Percentiles rank a stretch among this genome's conserved stretches.
Evolutionary conservation across 1,140 invertebrate species (phyloP).

Genomic region (Aporrectodea caliginosa): DNA sequence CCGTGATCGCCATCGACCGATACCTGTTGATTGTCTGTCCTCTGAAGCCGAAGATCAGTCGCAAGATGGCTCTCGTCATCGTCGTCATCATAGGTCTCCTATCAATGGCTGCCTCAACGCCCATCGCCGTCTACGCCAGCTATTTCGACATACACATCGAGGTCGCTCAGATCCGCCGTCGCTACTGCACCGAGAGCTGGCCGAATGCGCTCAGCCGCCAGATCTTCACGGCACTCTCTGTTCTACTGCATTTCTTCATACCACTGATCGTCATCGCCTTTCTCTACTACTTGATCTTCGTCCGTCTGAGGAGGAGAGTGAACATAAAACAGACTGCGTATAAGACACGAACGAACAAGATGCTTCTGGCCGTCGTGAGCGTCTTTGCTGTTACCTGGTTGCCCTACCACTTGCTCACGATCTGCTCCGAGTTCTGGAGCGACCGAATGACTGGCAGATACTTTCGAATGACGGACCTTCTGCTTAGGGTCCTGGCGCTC

Average conservation of each 20-base stretch:
- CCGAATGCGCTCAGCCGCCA: slow-evolving; percentile 27
- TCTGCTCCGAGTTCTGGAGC: slow-evolving; percentile 51
- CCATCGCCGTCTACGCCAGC: slow-evolving; percentile 22
- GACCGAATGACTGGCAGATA: no score
- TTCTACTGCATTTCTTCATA: slow-evolving; percentile 33
- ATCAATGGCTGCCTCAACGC: slow-evolving; percentile 16
- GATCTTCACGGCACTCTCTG: slow-evolving; percentile 28
- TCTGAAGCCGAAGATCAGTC: slow-evolving; percentile 22
- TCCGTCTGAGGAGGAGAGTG: slow-evolving; percentile 1
- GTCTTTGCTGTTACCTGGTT: slow-evolving; percentile 53
- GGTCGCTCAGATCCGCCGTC: slow-evolving; percentile 16
- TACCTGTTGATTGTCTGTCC: slow-evolving; percentile 29
- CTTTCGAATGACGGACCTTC: slow-evolving; percentile 54
- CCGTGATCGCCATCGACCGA: slow-evolving; percentile 30
- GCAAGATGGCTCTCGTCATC: slow-evolving; percentile 23
- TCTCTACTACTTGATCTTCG: slow-evolving; percentile 33
- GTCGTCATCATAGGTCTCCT: slow-evolving; percentile 23
- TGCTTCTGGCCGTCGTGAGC: slow-evolving; percentile 44
- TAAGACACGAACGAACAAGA: slow-evolving; percentile 38
- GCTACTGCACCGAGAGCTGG: slow-evolving; percentile 34
- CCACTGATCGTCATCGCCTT: slow-evolving; percentile 32
- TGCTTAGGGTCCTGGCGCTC: slow-evolving; percentile 56
- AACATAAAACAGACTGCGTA: no score
- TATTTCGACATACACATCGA: slow-evolving; percentile 9
- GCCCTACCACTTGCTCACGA: slow-evolving; percentile 53